Evolutionary conservation across 2,888 invertebrate genomes (phyloP).

Genomic region (Eupithecia tripunctaria): DNA sequence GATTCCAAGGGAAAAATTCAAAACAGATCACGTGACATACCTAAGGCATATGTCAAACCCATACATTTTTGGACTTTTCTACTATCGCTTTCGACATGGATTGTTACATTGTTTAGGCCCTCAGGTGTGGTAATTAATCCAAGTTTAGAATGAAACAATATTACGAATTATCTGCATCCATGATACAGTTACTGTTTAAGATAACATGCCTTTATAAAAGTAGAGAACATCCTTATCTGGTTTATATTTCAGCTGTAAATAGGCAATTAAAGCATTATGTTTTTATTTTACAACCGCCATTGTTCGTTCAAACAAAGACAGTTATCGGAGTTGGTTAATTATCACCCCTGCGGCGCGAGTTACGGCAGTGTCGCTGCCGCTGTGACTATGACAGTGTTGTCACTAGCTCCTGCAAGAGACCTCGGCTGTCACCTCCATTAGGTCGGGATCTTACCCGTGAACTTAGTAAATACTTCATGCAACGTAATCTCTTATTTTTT

Average conservation of each 20-base stretch:
- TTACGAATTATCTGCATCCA: background rate
- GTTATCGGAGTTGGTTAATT: constrained; percentile 4
- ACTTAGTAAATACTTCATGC: background rate
- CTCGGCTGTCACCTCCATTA: background rate
- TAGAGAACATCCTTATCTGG: background rate
- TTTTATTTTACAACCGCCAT: constrained; percentile 9
- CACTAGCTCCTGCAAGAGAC: background rate
- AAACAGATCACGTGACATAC: too few species aligned
- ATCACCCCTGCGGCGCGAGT: background rate
- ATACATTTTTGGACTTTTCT: too few species aligned
- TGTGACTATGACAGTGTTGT: background rate
- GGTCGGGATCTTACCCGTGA: background rate
- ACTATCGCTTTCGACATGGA: too few species aligned
- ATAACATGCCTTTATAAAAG: background rate
- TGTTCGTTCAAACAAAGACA: constrained; percentile 7
- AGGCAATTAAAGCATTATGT: background rate
- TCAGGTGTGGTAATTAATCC: background rate
- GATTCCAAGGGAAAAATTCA: too few species aligned
- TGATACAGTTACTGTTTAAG: background rate
- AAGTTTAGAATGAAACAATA: background rate
- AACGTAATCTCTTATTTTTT: too few species aligned
- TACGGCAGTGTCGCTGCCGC: too few species aligned
- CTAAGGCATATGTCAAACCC: too few species aligned
- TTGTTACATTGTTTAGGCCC: too few species aligned
- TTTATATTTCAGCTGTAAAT: background rate